Percentiles rank a stretch among this genome's conserved stretches.
Conservation (phyloP, 1,140 invertebrate genomes). For the Atta cephalotes region DNA sequence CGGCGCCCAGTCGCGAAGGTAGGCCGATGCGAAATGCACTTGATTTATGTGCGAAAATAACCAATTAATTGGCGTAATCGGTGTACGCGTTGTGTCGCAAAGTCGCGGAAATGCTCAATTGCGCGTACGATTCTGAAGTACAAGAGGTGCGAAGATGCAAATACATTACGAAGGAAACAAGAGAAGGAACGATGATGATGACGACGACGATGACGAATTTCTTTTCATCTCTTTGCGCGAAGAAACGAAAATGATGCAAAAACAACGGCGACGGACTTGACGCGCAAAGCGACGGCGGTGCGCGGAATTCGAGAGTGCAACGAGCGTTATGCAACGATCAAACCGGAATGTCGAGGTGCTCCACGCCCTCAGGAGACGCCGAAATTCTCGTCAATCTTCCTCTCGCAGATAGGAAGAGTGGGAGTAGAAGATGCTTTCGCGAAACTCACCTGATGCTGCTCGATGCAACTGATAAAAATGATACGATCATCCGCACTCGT, state of each 20-base stretch:
- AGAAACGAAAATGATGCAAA: slow-evolving; percentile 35
- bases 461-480: not conserved
- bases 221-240: not conserved
- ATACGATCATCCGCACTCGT: not conserved
- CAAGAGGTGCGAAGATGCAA: not conserved
- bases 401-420: slow-evolving; percentile 17
- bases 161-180: slow-evolving; percentile 32
- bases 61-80: slow-evolving; percentile 78
- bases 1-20: slow-evolving; percentile 71
- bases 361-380: slow-evolving; percentile 47
- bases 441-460: not conserved
- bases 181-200: too few relatives aligned
- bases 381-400: slow-evolving; percentile 69
- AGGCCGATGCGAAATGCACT: slow-evolving; percentile 67
- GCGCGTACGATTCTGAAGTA: slow-evolving; percentile 15
- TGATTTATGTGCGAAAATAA: slow-evolving; percentile 78
- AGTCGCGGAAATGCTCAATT: slow-evolving; percentile 65
- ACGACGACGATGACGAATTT: not conserved
- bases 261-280: slow-evolving; percentile 36
- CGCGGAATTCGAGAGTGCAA: slow-evolving; percentile 63
- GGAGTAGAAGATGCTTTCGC: slow-evolving; percentile 37
- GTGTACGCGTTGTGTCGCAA: slow-evolving; percentile 8
- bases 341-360: slow-evolving; percentile 73
- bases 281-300: not conserved
- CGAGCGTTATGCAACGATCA: slow-evolving; percentile 70